Evolutionary conservation across 92 coral and sea anemone genomes (phyloP).

Genomic region (Bergia puertoricense): DNA sequence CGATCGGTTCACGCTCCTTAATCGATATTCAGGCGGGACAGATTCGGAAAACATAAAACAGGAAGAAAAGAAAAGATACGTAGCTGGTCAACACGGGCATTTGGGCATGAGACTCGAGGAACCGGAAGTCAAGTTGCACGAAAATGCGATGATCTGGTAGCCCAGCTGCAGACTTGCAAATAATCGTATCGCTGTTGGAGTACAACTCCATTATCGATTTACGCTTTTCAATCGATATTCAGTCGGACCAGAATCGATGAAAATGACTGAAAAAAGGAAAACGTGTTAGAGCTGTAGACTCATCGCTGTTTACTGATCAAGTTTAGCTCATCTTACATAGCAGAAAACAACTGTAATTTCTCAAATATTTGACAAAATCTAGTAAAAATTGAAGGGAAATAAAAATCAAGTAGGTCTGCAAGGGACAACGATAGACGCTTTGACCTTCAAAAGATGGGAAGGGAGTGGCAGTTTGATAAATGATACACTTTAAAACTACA

Average conservation of each 20-base stretch:
- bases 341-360: too few species aligned
- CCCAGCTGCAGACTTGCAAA: neutral
- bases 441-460: too few species aligned
- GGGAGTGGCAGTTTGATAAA: too few species aligned
- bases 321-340: too few species aligned
- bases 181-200: neutral
- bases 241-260: constrained; percentile 6
- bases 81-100: constrained; percentile 35
- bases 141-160: constrained; percentile 45
- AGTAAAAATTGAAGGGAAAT: too few species aligned
- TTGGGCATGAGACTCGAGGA: neutral
- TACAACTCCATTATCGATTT: constrained; percentile 23
- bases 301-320: neutral
- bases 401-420: too few species aligned
- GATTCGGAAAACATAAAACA: neutral
- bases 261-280: constrained; percentile 2
- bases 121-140: neutral
- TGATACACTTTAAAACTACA: too few species aligned
- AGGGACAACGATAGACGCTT: too few species aligned
- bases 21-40: constrained; percentile 34
- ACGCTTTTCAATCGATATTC: constrained; percentile 36
- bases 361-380: too few species aligned
- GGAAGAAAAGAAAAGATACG: constrained; percentile 25
- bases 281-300: neutral
- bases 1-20: constrained; percentile 40